Base-by-base conservation (phyloP, 2,113 vertebrate species). In the Notechis scutatus region DNA sequence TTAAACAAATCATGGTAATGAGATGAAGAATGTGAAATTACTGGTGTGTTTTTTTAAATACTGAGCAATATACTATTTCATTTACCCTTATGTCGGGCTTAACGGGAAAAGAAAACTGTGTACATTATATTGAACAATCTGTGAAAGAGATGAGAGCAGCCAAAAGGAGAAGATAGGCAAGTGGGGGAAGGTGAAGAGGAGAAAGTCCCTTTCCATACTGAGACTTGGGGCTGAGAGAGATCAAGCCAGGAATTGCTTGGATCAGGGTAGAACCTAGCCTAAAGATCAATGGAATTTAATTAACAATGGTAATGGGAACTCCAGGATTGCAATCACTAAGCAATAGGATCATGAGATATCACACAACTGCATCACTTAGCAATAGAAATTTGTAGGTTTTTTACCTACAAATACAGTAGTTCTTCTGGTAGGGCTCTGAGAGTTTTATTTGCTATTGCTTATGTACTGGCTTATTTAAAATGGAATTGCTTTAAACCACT, bases 31-130 rank as follows among this genome's bases (percentile, higher is more conserved):
- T 26, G 59, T 26, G 50, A 93, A 59, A 85, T 34, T 2, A 90
- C 24, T 85, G 57, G 18, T 21, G 24, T 89, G 45, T 26, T 74
- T 92, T 61, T 87, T 56, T 56, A 5, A 0, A 54, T 47, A 59
- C 56, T 24, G 34, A 61, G 69, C 74, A 87, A 74, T 47, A 47
- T 23, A 92, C 61, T 26, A 15, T 85, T 92, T 55, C 74, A n/a
- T 90, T 81, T 90, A 91, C 11, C 18, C 12, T 45, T 59, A 23
- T 23, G 52, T 42, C 34, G 42, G 64, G 47, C 86, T 88, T 91
- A 91, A 91, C 88, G 88, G 86, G 50, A 91, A 57, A 91, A 93
- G 88, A 61, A 93, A 92, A 21, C 57, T 64, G 12, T 61, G 47
- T 29, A 91, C 55, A 39, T 55, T 86, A 89, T 39, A 56, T 91